Evolutionary conservation across 2,113 vertebrate species (phyloP), one percentile per base, ranked within the genome.

Genomic region (Manacus vitellinus): DNA sequence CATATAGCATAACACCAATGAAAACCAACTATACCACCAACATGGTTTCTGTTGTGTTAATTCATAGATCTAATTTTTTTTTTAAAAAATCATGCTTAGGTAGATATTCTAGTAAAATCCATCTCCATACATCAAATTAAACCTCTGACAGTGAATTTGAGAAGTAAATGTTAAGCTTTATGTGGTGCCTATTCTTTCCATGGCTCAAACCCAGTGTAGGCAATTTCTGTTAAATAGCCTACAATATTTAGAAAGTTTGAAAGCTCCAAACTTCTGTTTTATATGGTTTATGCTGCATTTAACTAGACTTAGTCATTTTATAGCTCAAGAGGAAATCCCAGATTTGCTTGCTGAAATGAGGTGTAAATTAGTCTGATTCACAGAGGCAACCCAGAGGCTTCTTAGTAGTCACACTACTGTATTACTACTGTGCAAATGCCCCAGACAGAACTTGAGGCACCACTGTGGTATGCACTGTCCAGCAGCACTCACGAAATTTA

Each of bases 311-410:
- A 65, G 82, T 83, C 8, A 95, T 77, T 88, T 87, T 30, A 62
- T 9, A 86, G 59, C 55, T 88, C 55, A 77, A 74, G 52, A 95
- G 85, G 85, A 96, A 94, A 94, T 72, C 56, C 76, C 56, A 75
- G n/a, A 89, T 27, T 67, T 20, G 12, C 52, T 74, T 0, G 0
- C 19, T 67, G 46, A 37, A 91, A 63, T 15, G 20, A 80, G 9
- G 16, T 44, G 7, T 58, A 86, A 73, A 83, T 35, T n/a, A 41
- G 39, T 61, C 44, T 94, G 88, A 95, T 49, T 95, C 92, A 95
- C 11, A 73, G 13, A 65, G 30, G 63, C 16, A 88, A 88, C 33
- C 21, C 47, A 83, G 51, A 93, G 67, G 44, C 20, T 92, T 90
- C 68, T 33, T 52, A 0, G 0, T 19, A 47, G 54, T 71, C 72